Conservation (phyloP, 2,888 invertebrate species). For the Seira musarum region DNA sequence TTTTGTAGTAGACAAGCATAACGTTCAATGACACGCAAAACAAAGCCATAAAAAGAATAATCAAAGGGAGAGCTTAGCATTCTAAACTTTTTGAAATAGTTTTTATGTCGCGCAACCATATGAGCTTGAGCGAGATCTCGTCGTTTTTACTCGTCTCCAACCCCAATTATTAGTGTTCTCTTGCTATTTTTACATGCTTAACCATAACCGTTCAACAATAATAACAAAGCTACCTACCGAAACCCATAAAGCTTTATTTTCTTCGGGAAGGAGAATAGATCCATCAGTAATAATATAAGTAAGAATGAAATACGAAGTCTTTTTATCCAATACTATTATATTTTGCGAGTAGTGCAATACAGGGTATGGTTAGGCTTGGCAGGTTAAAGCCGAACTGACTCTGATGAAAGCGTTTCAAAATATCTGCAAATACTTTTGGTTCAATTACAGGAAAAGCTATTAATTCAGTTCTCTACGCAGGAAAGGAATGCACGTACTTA, state of each 20-base stretch:
- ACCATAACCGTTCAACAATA: background rate
- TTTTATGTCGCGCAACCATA: too few species aligned
- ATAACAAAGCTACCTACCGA: background rate
- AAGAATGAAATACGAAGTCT: too few species aligned
- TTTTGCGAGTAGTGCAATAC: too few species aligned
- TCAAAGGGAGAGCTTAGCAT: background rate
- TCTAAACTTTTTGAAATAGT: background rate
- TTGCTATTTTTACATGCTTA: background rate
- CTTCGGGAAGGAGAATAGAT: too few species aligned
- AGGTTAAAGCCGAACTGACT: too few species aligned
- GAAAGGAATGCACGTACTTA: too few species aligned
- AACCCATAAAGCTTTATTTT: background rate
- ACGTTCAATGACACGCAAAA: constrained; percentile 36
- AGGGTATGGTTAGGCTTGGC: too few species aligned
- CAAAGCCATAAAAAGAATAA: background rate
- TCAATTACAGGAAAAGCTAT: background rate
- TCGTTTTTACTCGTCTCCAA: background rate
- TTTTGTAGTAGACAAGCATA: constrained; percentile 5
- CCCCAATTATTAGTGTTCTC: background rate
- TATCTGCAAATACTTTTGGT: too few species aligned
- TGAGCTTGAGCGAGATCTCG: too few species aligned
- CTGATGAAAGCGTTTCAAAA: too few species aligned
- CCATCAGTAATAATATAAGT: too few species aligned
- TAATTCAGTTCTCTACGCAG: background rate
- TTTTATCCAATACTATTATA: too few species aligned